Evolutionary conservation across 2,888 invertebrate species (phyloP), one percentile per base, ranked within the genome.

Genomic region (Therioaphis trifolii): DNA sequence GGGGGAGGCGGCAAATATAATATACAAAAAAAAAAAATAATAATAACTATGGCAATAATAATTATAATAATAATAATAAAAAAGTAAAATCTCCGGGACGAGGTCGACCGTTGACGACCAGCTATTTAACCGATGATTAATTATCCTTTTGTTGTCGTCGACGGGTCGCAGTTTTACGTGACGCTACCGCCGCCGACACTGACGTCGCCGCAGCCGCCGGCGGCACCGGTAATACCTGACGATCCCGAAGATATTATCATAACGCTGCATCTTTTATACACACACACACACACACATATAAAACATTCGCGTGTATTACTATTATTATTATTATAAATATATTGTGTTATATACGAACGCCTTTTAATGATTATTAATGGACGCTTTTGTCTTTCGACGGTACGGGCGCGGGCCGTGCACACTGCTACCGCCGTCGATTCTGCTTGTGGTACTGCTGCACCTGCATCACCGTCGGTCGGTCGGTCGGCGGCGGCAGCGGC

Each of bases 41-140:
- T 40, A 58, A 40, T 35, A 35, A 35, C 7, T 5, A 35, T 35
- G 7, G 7, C 7, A 24, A 58, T 58, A 24, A 24, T 58, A 58
- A 58, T 58, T 21, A 12, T 58, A 69, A 40, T 69, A 66, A 18
- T 49, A 55, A 49, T 49, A 14, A 72, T 15, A 21, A 74, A 46
- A 63, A 63, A 75, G 43, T 12, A 40, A 52, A 80, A 75, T 75
- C 72, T 75, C 63, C 12, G 72, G 72, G 61, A 72, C 9, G 61
- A 55, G 29, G 7, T 29, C 63, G 63, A 29, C 29, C 72, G 80
- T 80, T 80, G 80, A 80, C 80, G 80, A 71, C 80, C 58, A 46
- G 80, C 80, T 61, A 71, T 82, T 82, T 82, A 82, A 72, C 80
- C 80, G 72, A 82, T 82, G 80, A 82, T 82, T 82, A 82, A 82